phyloP scores from a whole-genome alignment of 2,888 invertebrate species.

The Phytoseiulus persimilis region DNA sequence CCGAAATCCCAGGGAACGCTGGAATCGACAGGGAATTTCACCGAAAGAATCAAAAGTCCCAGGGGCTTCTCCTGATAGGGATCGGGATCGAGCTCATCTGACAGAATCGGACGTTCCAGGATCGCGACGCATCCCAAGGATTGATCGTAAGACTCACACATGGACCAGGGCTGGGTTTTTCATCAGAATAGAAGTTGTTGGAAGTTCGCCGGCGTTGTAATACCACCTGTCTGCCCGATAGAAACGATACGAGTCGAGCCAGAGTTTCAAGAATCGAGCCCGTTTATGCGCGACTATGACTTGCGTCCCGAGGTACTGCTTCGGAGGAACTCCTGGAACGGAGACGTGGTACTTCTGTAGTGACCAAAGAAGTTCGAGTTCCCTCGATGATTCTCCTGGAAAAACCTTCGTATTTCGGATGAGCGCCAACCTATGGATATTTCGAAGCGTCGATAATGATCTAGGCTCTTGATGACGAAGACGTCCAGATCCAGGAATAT shows the following conservation, averaged over 20 bases:
- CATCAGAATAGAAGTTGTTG: conserved; percentile 49
- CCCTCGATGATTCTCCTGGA: conserved; percentile 48
- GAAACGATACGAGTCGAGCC: conserved; percentile 49
- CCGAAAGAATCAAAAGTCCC: too few relatives aligned
- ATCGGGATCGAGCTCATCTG: too few relatives aligned
- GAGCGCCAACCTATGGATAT: conserved; percentile 50
- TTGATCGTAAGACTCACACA: conserved; percentile 12
- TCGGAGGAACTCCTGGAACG: conserved; percentile 40
- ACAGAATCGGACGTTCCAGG: too few relatives aligned
- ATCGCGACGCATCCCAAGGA: too few relatives aligned
- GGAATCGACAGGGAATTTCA: background rate
- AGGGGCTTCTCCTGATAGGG: too few relatives aligned
- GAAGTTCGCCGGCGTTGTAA: conserved; percentile 52
- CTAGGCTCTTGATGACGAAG: conserved; percentile 48
- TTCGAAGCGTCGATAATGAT: conserved; percentile 49
- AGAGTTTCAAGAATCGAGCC: conserved; percentile 49
- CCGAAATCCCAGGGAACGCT: conserved; percentile 49
- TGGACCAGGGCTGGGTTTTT: conserved; percentile 49
- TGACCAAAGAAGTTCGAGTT: conserved; percentile 45
- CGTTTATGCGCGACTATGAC: conserved; percentile 50
- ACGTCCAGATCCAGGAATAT: conserved; percentile 51
- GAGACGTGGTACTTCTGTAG: background rate
- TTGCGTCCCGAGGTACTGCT: conserved; percentile 44
- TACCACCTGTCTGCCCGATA: conserved; percentile 48
- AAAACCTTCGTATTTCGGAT: too few relatives aligned